These are phyloP conservation scores for Periplaneta americana DNA, from an alignment of 1,140 invertebrate genomes.

Conservation along the genomic window DNA sequence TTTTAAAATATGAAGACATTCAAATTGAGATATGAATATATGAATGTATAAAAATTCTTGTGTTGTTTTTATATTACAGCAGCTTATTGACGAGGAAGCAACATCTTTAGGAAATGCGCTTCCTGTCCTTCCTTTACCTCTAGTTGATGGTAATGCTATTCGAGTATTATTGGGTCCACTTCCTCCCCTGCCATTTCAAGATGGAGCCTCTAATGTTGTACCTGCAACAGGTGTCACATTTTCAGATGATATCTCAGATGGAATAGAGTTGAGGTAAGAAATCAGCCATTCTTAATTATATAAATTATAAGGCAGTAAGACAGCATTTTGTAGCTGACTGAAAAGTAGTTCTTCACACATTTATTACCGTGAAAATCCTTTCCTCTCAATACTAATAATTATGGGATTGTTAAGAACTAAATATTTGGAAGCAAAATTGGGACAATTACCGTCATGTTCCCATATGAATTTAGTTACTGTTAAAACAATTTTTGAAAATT, in stretches of 20 bases:
- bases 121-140: slow-evolving; percentile 59
- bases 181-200: slow-evolving; percentile 23
- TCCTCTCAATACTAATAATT: too few relatives aligned
- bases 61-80: slow-evolving; percentile 25
- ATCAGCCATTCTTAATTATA: not conserved
- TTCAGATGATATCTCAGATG: slow-evolving; percentile 29
- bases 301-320: too few relatives aligned
- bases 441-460: too few relatives aligned
- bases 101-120: slow-evolving; percentile 42
- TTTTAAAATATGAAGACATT: not conserved
- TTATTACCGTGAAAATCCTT: too few relatives aligned
- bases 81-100: slow-evolving; percentile 42
- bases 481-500: too few relatives aligned
- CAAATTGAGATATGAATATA: not conserved
- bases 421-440: too few relatives aligned
- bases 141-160: slow-evolving; percentile 57
- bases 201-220: slow-evolving; percentile 28
- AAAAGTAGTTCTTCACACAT: too few relatives aligned
- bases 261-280: not conserved
- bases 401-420: too few relatives aligned
- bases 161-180: slow-evolving; percentile 56
- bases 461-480: too few relatives aligned
- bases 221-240: slow-evolving; percentile 35
- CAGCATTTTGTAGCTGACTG: too few relatives aligned
- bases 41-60: not conserved